Evolutionary conservation across 2,797 vertebrate species (phyloP).

Genomic region (Eulemur mongoz): DNA sequence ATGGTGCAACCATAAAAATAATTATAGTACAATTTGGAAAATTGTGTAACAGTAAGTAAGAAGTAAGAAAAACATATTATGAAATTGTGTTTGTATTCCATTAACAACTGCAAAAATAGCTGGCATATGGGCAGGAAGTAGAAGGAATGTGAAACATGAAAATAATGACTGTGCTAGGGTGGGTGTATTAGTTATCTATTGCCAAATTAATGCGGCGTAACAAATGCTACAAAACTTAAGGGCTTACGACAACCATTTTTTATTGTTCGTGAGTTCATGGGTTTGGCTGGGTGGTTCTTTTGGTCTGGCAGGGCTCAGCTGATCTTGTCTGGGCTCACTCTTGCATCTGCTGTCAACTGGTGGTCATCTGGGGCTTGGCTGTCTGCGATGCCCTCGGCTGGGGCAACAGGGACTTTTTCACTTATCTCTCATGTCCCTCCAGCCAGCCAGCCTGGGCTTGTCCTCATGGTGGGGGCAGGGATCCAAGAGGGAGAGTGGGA

Average conservation of each 20-base stretch:
- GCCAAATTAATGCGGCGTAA: background rate
- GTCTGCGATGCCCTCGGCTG: background rate
- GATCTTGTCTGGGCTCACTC: background rate
- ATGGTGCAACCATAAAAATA: background rate
- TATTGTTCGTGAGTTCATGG: no score
- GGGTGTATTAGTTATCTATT: rapidly evolving
- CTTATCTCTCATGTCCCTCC: background rate
- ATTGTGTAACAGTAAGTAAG: no score
- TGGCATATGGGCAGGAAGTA: rapidly evolving
- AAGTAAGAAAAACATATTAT: background rate
- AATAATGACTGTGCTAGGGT: background rate
- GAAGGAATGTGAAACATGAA: background rate
- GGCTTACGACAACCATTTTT: background rate
- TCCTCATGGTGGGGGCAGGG: background rate
- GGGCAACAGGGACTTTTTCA: background rate
- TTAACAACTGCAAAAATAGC: background rate
- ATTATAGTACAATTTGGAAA: background rate
- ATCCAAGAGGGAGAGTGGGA: background rate
- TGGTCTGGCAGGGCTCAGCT: background rate
- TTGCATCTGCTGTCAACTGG: background rate
- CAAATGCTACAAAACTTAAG: background rate
- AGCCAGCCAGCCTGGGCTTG: background rate
- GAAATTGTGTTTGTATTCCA: background rate
- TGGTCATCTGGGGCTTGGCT: background rate
- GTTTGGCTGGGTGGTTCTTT: background rate